Evolutionary conservation across 2,113 vertebrate genomes (phyloP).

Genomic region (Octodon degus): DNA sequence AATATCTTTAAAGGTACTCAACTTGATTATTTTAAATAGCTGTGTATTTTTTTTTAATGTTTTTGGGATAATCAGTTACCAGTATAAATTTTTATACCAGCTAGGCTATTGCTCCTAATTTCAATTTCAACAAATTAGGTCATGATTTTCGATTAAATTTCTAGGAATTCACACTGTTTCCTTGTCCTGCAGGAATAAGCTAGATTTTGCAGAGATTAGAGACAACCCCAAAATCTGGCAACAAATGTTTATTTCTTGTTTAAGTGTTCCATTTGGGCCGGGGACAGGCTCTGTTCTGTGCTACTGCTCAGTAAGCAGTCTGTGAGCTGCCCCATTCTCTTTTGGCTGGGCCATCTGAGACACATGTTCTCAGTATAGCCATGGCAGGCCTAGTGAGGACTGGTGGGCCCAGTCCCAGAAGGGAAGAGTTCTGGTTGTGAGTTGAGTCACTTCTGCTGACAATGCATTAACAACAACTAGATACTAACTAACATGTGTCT

Average conservation of each 20-base stretch:
- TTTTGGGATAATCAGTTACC: not conserved
- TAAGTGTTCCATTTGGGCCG: not conserved
- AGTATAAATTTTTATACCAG: not conserved
- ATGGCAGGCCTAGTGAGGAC: not conserved
- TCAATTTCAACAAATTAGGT: not conserved
- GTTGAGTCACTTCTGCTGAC: not conserved
- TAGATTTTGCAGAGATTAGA: not conserved
- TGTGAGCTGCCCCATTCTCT: accelerated
- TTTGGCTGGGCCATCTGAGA: not conserved
- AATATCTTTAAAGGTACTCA: not conserved
- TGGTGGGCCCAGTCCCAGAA: not conserved
- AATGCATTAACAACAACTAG: not conserved
- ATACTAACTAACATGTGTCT: not conserved
- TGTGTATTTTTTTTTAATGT: not conserved
- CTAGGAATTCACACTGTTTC: not conserved
- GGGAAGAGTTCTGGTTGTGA: not conserved
- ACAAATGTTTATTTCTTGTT: not conserved
- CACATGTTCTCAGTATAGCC: not conserved
- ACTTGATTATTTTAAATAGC: not conserved
- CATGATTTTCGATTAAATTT: slow-evolving; percentile 31
- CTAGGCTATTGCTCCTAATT: not conserved
- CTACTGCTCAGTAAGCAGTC: not conserved
- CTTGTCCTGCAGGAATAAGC: not conserved
- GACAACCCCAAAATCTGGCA: not conserved
- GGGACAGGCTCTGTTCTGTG: not conserved